Evolutionary conservation across 2,797 vertebrate genomes (phyloP), one percentile per base, ranked within the genome.

Genomic region (Enteromius afrohamiltoni): DNA sequence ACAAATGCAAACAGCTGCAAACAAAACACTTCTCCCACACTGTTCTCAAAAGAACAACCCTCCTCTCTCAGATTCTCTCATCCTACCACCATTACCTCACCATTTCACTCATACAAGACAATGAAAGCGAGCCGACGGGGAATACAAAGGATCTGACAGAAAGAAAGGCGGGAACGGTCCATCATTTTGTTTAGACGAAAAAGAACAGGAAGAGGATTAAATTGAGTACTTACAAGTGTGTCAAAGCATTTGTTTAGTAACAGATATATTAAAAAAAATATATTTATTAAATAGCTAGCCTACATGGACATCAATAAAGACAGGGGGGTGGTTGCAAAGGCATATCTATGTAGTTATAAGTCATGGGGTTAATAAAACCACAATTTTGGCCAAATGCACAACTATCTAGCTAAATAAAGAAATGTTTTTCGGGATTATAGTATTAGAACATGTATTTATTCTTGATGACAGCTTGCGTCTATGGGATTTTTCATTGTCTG

Each of bases 1-100:
- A 69, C 82, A 83, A 73, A 37, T 67, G 14, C 37, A 62, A 71
- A 77, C 40, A 67, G 80, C 53, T 58, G 76, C 76, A 80, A 71
- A 88, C 68, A 86, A 83, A 85, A 76, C 55, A 71, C 75, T 82
- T 84, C 78, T 47, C 79, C 87, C 83, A 88, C 85, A 71, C 69
- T 73, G 62, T 65, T 68, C 71, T 42, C 51, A 47, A 73, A 83
- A 31, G 42, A 69, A 83, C 73, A 73, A 42, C 67, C 76, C 69
- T 71, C 29, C 5, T 82, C 45, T 23, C 11, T 51, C 55, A 3
- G 13, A 82, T 82, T 77, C 75, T 45, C 64, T 70, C 19, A 79
- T 60, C 17, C 51, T 78, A 40, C 53, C 49, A 62, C 65, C 76
- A 82, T 85, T 71, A 83, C 14, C 37, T 73, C 40, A 67, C 64